phyloP scores from a whole-genome alignment of 1,140 invertebrate genomes.

The Akabosia matsudoensis region DNA sequence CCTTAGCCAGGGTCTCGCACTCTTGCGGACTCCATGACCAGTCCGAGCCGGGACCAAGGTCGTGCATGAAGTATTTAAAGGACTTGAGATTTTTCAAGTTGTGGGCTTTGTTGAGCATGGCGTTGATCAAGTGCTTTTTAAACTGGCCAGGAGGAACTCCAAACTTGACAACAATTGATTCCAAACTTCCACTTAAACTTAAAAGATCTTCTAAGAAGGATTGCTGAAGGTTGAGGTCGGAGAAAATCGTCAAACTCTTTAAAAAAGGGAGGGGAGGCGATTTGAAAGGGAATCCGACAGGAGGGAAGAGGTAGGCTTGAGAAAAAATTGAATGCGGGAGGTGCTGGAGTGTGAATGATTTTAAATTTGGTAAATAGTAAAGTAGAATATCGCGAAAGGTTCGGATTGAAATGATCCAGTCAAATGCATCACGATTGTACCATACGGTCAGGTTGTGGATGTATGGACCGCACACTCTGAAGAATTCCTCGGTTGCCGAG shows the following conservation, averaged over 20 bases:
- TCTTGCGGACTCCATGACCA: constrained; percentile 35
- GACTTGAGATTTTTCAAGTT: constrained; percentile 24
- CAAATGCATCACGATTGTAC: constrained; percentile 28
- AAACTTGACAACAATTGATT: constrained; percentile 29
- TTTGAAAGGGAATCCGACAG: not conserved
- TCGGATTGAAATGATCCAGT: not conserved
- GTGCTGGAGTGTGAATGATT: constrained; percentile 22
- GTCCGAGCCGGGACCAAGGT: constrained; percentile 21
- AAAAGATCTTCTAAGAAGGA: constrained; percentile 28
- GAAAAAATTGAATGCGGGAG: constrained; percentile 21
- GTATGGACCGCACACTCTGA: constrained; percentile 22
- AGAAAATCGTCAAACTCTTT: constrained; percentile 26
- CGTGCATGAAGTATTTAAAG: constrained; percentile 36
- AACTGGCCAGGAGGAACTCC: constrained; percentile 32
- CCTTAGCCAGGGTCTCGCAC: constrained; percentile 19
- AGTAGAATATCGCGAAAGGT: constrained; percentile 31
- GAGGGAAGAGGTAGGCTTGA: not conserved
- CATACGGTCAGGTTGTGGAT: constrained; percentile 21
- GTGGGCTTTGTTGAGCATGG: not conserved
- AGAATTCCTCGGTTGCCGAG: constrained; percentile 4
- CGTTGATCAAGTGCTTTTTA: constrained; percentile 22
- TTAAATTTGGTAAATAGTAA: constrained; percentile 32
- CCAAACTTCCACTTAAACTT: not conserved
- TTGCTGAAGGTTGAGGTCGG: constrained; percentile 24
- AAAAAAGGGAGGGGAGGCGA: constrained; percentile 13